Percentiles rank a stretch among this genome's conserved stretches.
These are phyloP conservation scores for Tinamus major DNA, from an alignment of 2,797 vertebrate species.

Conservation along the genomic window DNA sequence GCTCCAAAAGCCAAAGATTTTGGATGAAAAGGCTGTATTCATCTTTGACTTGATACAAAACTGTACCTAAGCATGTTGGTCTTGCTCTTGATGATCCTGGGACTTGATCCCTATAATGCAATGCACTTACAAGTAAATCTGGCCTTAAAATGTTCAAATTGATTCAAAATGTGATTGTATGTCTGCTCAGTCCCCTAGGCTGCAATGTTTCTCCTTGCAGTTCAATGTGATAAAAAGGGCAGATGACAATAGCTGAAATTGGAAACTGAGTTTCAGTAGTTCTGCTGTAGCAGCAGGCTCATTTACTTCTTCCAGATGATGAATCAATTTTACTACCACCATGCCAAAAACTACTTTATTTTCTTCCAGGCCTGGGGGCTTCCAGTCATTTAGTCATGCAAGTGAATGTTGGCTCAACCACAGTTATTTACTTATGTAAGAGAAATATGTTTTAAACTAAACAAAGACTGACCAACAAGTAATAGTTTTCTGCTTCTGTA, in stretches of 20 bases:
- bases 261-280: background rate
- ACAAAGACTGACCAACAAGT: background rate
- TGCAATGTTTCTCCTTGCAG: background rate
- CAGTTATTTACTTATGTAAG: conserved; percentile 1
- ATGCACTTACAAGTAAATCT: background rate
- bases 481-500: background rate
- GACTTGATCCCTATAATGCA: background rate
- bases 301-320: background rate
- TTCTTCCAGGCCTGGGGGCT: background rate
- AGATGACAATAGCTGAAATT: background rate
- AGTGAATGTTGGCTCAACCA: background rate
- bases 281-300: background rate
- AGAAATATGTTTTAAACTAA: conserved; percentile 24
- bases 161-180: background rate
- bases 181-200: background rate
- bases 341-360: background rate
- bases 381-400: background rate
- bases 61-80: background rate
- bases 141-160: background rate
- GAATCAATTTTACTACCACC: background rate
- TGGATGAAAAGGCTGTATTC: background rate
- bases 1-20: background rate
- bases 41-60: background rate
- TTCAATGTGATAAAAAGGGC: background rate
- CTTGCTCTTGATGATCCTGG: background rate